Base-by-base conservation (phyloP, 92 coral and sea anemone genomes). In the Umimayanthus kanabou region DNA sequence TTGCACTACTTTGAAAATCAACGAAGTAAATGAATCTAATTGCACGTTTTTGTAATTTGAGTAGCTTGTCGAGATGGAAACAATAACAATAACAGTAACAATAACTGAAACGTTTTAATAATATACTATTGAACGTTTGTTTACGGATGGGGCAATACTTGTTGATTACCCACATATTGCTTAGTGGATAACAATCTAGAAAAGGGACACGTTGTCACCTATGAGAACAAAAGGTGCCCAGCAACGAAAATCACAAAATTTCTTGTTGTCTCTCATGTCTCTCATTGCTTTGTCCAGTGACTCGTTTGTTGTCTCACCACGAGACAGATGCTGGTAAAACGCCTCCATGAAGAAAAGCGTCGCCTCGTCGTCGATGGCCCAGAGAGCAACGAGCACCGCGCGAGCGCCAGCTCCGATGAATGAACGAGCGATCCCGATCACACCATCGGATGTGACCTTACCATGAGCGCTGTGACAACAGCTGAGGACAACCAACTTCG, bases 321-420 rank as follows among this genome's bases (percentile, higher is more conserved):
- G 64, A 23, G 20, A 25, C 28, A 90, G 20, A 72, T 86, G 81
- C 14, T 73, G 53, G 37, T 90, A 90, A 69, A 90, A 86, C 18
- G 5, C 40, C 65, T 90, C 77, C 90, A 90, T 90, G 25, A 90
- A 85, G 49, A 33, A 30, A 13, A 85, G 70, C 6, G 89, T 49
- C 9, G 90, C 90, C 37, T 79, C 82, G 14, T 90, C 92, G 53
- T 80, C 73, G 16, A 90, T 80, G 23, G 87, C 85, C 92, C 92
- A 90, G 76, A 90, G 39, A 0, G 92, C 66, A 57, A 83, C 89
- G 42, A 90, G 79, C 42, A 90, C 92, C 1, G 90, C 77, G 53
- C 90, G 85, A 5, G 92, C 90, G 16, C 92, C 92, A 49, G 90
- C 90, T n/a, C 87, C 87, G 85, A 90, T 71, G 53, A 90, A 90